phyloP scores from a whole-genome alignment of 2,797 vertebrate species.

The Pogonophryne albipinna region DNA sequence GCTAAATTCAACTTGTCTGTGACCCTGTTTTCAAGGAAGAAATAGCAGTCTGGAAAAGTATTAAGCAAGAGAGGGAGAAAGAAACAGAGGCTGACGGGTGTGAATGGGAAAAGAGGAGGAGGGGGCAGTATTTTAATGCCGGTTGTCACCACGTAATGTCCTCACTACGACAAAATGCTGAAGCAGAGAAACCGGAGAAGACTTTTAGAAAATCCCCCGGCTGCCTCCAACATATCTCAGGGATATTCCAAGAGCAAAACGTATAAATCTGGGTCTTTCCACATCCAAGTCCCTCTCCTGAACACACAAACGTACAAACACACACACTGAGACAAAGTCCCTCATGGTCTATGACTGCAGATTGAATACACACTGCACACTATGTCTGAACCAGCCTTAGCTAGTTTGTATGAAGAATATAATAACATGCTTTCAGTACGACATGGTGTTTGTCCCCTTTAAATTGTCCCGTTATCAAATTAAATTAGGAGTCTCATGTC shows the following conservation, averaged over 20 bases:
- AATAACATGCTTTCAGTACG: constrained; percentile 60
- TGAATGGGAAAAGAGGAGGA: constrained; percentile 59
- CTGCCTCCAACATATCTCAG: constrained; percentile 76
- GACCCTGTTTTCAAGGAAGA: constrained; percentile 46
- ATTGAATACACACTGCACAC: constrained; percentile 63
- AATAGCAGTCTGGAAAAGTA: constrained; percentile 62
- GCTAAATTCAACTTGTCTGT: constrained; percentile 31
- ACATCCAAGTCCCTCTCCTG: constrained; percentile 75
- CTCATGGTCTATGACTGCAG: constrained; percentile 68
- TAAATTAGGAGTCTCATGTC: constrained; percentile 47
- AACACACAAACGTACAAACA: constrained; percentile 47
- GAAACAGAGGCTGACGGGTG: constrained; percentile 64
- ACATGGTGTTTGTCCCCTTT: constrained; percentile 51
- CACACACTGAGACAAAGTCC: constrained; percentile 54
- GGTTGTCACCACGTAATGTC: constrained; percentile 85
- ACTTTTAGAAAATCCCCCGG: constrained; percentile 78
- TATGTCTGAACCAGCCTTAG: constrained; percentile 28
- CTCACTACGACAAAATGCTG: constrained; percentile 85
- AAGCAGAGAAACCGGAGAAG: constrained; percentile 80
- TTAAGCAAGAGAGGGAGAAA: constrained; percentile 54
- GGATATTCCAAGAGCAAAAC: constrained; percentile 83
- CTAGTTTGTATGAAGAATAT: constrained; percentile 52
- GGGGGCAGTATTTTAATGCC: constrained; percentile 77
- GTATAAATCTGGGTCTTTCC: constrained; percentile 85
- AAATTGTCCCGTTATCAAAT: constrained; percentile 41